phyloP scores from a whole-genome alignment of 2,888 invertebrate species.

The Cryptocephalus primarius region DNA sequence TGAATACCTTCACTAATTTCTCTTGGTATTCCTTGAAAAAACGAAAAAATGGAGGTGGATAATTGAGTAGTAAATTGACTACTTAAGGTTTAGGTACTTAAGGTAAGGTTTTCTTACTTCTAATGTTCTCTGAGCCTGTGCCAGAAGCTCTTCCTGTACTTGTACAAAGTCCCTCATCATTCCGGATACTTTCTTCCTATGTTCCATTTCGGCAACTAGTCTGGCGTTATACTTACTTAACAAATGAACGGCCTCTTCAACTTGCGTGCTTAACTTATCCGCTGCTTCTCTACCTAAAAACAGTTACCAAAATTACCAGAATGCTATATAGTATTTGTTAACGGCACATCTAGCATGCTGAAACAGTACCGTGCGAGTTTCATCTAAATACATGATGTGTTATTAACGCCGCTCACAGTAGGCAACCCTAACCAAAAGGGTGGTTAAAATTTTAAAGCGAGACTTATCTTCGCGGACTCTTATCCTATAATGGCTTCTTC shows the following conservation, averaged over 20 bases:
- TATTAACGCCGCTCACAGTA: too few relatives aligned
- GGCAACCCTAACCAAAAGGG: too few relatives aligned
- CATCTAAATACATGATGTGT: too few relatives aligned
- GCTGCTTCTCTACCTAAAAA: slow-evolving; percentile 64
- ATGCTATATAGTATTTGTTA: too few relatives aligned
- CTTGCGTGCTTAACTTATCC: slow-evolving; percentile 64
- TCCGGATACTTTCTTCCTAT: slow-evolving; percentile 70
- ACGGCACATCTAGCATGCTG: too few relatives aligned
- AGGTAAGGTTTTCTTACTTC: slow-evolving; percentile 48
- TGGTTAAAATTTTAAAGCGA: too few relatives aligned
- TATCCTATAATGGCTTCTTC: too few relatives aligned
- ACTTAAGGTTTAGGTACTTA: neutral
- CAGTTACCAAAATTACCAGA: neutral
- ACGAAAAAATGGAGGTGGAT: neutral
- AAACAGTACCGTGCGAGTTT: too few relatives aligned
- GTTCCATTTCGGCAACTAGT: slow-evolving; percentile 79
- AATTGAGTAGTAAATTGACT: too few relatives aligned
- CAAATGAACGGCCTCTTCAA: slow-evolving; percentile 78
- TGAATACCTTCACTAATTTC: slow-evolving; percentile 76
- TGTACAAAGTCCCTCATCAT: slow-evolving; percentile 84
- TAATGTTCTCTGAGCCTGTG: slow-evolving; percentile 76
- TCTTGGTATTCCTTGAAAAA: slow-evolving; percentile 80
- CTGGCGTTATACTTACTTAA: slow-evolving; percentile 84
- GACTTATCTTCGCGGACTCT: too few relatives aligned
- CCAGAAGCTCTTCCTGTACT: slow-evolving; percentile 74